phyloP scores from a whole-genome alignment of 30 jellyfish, hydroid and myxozoan species.

The Aurelia coerulea region DNA sequence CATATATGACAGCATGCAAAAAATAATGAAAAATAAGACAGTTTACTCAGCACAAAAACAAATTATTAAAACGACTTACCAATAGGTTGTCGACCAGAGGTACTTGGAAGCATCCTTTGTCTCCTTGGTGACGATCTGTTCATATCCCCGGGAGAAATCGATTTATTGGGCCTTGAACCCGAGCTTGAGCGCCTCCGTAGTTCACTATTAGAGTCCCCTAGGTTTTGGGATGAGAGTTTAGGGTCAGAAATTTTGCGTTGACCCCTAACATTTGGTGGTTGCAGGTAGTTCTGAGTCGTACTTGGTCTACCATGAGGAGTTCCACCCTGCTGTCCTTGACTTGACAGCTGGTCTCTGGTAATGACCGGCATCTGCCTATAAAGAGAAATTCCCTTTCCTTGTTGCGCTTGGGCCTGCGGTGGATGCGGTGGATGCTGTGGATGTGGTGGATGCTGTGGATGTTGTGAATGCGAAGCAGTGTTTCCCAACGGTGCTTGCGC shows the following conservation, averaged over 20 bases:
- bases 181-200: slow-evolving; percentile 51
- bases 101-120: slow-evolving; percentile 65
- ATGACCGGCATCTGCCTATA: slow-evolving; percentile 88
- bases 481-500: not conserved
- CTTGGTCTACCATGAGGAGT: slow-evolving; percentile 15
- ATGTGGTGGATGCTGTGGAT: not conserved
- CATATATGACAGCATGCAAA: not conserved
- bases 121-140: slow-evolving; percentile 58
- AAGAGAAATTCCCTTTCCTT: slow-evolving; percentile 62
- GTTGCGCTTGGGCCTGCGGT: slow-evolving; percentile 4
- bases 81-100: slow-evolving; percentile 71
- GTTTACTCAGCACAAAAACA: not conserved
- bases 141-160: slow-evolving; percentile 24
- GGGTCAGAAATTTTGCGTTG: slow-evolving; percentile 65
- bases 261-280: slow-evolving; percentile 55
- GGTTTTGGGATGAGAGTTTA: slow-evolving; percentile 6
- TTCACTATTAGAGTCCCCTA: slow-evolving; percentile 14
- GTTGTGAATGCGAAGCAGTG: not conserved
- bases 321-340: slow-evolving; percentile 18
- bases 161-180: slow-evolving; percentile 23
- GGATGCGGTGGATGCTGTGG: not conserved
- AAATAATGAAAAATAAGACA: not conserved
- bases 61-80: slow-evolving; percentile 32
- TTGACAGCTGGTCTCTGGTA: slow-evolving; percentile 39
- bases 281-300: slow-evolving; percentile 43